phyloP scores from a whole-genome alignment of 2,113 vertebrate genomes.

The Hypanus sabinus region DNA sequence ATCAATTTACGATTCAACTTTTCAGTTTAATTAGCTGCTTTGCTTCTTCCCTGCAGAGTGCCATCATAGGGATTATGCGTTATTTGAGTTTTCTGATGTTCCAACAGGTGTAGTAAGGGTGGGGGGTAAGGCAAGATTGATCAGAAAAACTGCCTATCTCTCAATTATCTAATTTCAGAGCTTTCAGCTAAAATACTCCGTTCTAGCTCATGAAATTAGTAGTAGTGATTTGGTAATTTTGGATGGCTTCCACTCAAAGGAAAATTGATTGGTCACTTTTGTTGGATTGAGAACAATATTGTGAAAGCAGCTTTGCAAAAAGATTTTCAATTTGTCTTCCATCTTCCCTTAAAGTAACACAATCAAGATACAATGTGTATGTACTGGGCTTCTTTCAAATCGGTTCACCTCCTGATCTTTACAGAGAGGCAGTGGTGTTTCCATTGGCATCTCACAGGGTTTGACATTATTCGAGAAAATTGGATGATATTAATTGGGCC shows the following conservation, averaged over 20 bases:
- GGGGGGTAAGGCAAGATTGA: not conserved
- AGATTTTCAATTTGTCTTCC: not conserved
- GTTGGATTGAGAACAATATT: not conserved
- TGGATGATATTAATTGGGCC: too few species aligned
- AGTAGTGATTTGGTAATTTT: not conserved
- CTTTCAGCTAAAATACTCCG: not conserved
- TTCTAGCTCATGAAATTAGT: not conserved
- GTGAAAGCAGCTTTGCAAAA: not conserved
- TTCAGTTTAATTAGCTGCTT: not conserved
- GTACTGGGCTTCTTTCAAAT: not conserved
- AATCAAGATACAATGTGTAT: not conserved
- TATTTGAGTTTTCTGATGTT: not conserved
- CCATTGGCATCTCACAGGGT: not conserved
- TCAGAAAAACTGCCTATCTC: not conserved
- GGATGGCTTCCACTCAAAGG: not conserved
- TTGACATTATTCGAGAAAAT: too few species aligned
- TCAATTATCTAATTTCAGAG: not conserved
- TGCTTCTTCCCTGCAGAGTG: not conserved
- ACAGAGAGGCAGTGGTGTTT: not conserved
- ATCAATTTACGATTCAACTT: not conserved
- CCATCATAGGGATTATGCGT: not conserved
- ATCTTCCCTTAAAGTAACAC: not conserved
- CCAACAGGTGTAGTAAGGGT: not conserved
- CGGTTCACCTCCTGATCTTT: not conserved
- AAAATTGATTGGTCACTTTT: not conserved